Base-by-base conservation (phyloP, 1,140 invertebrate genomes). In the Idris sp. region DNA sequence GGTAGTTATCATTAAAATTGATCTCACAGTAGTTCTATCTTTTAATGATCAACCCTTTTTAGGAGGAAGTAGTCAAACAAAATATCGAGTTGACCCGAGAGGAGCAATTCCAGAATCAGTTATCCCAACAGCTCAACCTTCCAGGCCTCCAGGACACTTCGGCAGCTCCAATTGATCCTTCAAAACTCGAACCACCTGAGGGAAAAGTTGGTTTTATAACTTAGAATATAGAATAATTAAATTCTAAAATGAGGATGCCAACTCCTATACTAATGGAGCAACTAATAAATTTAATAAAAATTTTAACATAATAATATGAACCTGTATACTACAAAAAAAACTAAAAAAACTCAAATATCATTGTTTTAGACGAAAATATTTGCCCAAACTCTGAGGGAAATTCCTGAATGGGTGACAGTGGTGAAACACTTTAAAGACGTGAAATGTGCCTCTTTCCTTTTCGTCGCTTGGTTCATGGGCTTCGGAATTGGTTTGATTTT, bases 401-500 rank as follows among this genome's bases (percentile, higher is more conserved):
- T 97, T 80, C 96, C 96, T 1, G 95, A 97, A 88, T 97, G 96
- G 96, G 90, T 97, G 51, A 94, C 93, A 1, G 96, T 98, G 6
- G 84, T 98, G 53, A 92, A 93, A 61, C 95, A 97, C 79, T 97
- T 97, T 84, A 94, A 94, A 72, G 96, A 96, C 83, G 81, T 96
- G 9, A 96, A 97, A 80, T 97, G 96, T 59, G 93, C 93, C 1
- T 95, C 97, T 0, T 98, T 99, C 82, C 90, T 99, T 5, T 96
- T 98, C 79, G 95, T 99, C 0, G 94, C 97, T 11, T 99, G 97
- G 96, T 98, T 97, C 86, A 98, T 99, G 97, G 98, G 98, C 38
- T 97, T 99, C 82, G 98, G 98, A n/a, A 98, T 99, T 78, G 98
- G 98, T 0, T 89, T 99, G 67, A 98, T 99, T 59, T 99, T 99